phyloP scores from a whole-genome alignment of 2,113 vertebrate genomes.

The Camelus dromedarius region DNA sequence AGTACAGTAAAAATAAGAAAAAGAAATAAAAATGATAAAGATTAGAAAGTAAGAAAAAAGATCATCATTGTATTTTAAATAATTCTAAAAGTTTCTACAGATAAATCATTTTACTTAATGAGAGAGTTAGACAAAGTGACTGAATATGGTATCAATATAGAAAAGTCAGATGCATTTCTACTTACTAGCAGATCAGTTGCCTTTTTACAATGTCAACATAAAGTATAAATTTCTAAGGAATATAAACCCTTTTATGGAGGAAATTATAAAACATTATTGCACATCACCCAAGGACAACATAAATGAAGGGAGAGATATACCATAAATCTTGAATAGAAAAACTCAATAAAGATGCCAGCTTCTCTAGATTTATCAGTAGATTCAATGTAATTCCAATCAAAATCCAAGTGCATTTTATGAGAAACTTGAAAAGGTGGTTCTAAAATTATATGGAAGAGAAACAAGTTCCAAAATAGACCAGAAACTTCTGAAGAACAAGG shows the following conservation, averaged over 20 bases:
- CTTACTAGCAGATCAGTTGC: not conserved
- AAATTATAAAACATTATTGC: not conserved
- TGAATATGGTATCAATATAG: not conserved
- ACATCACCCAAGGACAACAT: not conserved
- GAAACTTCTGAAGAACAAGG: not conserved
- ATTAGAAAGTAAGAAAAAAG: not conserved
- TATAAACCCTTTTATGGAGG: not conserved
- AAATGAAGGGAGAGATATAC: not conserved
- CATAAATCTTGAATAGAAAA: not conserved
- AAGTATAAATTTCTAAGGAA: not conserved
- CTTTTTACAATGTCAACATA: not conserved
- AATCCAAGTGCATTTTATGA: not conserved
- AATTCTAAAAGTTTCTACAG: not conserved
- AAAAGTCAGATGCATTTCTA: not conserved
- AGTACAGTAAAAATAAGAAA: not conserved
- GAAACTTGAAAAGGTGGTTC: not conserved
- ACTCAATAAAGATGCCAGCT: not conserved
- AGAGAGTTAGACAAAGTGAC: not conserved
- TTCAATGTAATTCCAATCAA: not conserved
- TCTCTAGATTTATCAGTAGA: not conserved
- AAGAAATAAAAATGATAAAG: not conserved
- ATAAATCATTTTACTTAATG: not conserved
- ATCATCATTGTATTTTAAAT: not conserved
- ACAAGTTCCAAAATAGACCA: not conserved
- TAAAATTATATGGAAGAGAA: not conserved